Evolutionary conservation across 2,797 vertebrate genomes (phyloP).

Genomic region (Poeciliopsis infans): DNA sequence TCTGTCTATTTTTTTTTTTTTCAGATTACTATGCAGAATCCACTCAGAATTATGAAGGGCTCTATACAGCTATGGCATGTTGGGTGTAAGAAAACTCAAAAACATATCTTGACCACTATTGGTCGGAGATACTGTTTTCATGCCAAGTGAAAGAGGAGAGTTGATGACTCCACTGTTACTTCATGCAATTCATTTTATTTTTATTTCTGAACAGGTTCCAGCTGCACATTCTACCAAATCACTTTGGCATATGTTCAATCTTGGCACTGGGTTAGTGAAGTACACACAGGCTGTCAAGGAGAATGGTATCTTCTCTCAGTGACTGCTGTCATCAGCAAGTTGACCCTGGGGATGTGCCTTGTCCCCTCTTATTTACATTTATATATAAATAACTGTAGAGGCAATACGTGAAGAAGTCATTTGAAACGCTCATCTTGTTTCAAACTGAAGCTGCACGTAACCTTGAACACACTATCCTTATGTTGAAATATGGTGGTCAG

Average conservation of each 20-base stretch:
- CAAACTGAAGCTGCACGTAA: neutral
- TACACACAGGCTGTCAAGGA: neutral
- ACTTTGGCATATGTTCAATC: neutral
- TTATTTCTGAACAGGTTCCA: neutral
- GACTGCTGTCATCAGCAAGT: neutral
- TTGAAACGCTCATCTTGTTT: neutral
- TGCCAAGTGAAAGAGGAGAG: neutral
- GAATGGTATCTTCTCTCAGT: neutral
- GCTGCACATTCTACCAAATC: neutral
- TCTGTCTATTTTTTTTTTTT: conserved; percentile 10
- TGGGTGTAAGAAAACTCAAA: neutral
- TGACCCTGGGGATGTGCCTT: neutral
- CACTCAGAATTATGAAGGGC: conserved; percentile 45
- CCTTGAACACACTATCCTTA: neutral
- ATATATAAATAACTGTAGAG: neutral
- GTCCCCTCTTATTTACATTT: neutral
- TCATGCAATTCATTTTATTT: neutral
- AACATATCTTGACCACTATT: neutral
- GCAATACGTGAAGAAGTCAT: neutral
- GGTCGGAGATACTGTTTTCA: neutral
- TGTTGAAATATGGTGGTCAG: neutral
- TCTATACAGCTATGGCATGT: conserved; percentile 22
- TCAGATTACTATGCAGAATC: conserved; percentile 49
- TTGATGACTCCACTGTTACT: neutral
- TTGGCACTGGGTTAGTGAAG: neutral